Conservation (phyloP, 2,888 invertebrate species). For the Eumacrocentrus americanus region DNA sequence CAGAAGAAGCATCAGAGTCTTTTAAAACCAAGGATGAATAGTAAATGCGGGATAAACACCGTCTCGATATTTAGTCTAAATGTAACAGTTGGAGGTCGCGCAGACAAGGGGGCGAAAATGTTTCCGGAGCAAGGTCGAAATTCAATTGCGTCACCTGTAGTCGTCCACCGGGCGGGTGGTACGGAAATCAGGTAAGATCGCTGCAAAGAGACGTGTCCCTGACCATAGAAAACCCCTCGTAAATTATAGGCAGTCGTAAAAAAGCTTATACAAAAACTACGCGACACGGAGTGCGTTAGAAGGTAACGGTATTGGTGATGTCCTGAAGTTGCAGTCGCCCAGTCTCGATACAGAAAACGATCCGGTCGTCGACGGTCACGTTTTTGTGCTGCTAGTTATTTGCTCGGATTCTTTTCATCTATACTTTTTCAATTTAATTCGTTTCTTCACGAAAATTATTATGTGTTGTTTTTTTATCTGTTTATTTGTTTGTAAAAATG, state of each 20-base stretch:
- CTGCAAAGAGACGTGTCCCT: slow-evolving; percentile 35
- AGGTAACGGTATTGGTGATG: slow-evolving; percentile 46
- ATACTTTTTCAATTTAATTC: slow-evolving; percentile 23
- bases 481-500: neutral
- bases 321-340: slow-evolving; percentile 32
- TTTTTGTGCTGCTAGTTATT: slow-evolving; percentile 34
- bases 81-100: slow-evolving; percentile 18
- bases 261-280: slow-evolving; percentile 45
- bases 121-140: slow-evolving; percentile 55
- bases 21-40: no score
- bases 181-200: slow-evolving; percentile 34
- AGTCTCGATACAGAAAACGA: slow-evolving; percentile 25
- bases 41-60: neutral
- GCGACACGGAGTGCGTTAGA: slow-evolving; percentile 45
- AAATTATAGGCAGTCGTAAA: slow-evolving; percentile 43
- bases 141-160: slow-evolving; percentile 58
- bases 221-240: slow-evolving; percentile 43
- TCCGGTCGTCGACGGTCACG: slow-evolving; percentile 33
- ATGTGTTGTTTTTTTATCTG: no score
- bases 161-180: slow-evolving; percentile 3
- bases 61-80: neutral
- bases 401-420: slow-evolving; percentile 34
- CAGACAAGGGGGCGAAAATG: slow-evolving; percentile 45
- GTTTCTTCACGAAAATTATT: neutral
- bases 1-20: no score